Evolutionary conservation across 1,140 invertebrate species (phyloP).

Genomic region (Drosophila bocki): DNA sequence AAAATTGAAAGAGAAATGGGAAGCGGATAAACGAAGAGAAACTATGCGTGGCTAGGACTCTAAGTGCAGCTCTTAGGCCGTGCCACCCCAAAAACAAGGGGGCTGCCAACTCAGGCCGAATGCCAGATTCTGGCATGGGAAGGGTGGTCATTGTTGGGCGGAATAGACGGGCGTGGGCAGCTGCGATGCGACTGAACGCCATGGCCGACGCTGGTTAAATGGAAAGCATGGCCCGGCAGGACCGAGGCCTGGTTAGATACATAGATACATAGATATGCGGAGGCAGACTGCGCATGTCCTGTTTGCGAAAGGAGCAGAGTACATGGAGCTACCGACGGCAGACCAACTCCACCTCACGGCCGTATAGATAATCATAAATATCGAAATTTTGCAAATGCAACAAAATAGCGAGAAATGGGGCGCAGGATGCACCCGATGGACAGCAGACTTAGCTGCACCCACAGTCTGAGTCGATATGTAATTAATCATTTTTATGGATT

Average conservation of each 20-base stretch:
- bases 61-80: conserved; percentile 53
- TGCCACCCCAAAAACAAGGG: conserved; percentile 24
- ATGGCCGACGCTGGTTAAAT: conserved; percentile 76
- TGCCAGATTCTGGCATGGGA: not conserved
- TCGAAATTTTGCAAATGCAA: conserved; percentile 57
- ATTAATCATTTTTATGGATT: conserved; percentile 82
- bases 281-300: conserved; percentile 59
- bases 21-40: conserved; percentile 76
- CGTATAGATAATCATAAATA: conserved; percentile 76
- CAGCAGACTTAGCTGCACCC: conserved; percentile 58
- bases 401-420: conserved; percentile 34
- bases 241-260: conserved; percentile 58
- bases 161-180: conserved; percentile 41
- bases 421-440: conserved; percentile 52
- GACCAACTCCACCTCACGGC: conserved; percentile 40
- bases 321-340: conserved; percentile 63
- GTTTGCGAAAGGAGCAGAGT: conserved; percentile 5
- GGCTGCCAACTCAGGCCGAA: conserved; percentile 60
- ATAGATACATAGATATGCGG: conserved; percentile 51
- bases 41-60: conserved; percentile 40
- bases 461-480: conserved; percentile 52
- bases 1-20: conserved; percentile 55
- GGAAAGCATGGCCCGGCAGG: conserved; percentile 61
- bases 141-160: not conserved
- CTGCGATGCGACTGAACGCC: conserved; percentile 66